Percentiles rank a stretch among this genome's conserved stretches.
Conservation (phyloP, 1,140 invertebrate species). For the Harlomillsia oculata region DNA sequence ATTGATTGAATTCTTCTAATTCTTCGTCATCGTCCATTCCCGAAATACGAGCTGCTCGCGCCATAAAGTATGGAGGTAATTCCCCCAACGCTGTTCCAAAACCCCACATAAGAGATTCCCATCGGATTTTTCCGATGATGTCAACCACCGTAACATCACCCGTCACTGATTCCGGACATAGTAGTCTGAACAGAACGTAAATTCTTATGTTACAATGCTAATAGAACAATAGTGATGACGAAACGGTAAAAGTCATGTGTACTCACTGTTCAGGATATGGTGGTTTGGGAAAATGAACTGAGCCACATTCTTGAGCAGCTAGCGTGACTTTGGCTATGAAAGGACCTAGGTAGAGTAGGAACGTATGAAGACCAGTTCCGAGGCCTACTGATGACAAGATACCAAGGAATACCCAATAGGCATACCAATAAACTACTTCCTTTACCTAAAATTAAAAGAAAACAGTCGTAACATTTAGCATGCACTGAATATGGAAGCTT, state of each 20-base stretch:
- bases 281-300: conserved; percentile 84
- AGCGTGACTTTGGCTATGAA: conserved; percentile 89
- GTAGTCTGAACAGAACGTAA: conserved; percentile 38
- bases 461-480: not conserved
- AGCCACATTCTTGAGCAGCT: conserved; percentile 93
- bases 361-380: conserved; percentile 96
- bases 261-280: conserved; percentile 75
- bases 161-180: conserved; percentile 40
- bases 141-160: conserved; percentile 54
- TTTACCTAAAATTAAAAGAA: conserved; percentile 24
- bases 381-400: conserved; percentile 93
- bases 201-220: conserved; percentile 4
- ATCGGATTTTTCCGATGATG: conserved; percentile 92
- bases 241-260: not conserved
- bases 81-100: conserved; percentile 95
- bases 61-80: conserved; percentile 95
- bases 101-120: conserved; percentile 97
- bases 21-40: conserved; percentile 52
- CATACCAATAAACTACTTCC: conserved; percentile 52
- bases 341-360: conserved; percentile 90
- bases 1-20: conserved; percentile 62
- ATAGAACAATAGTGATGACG: not conserved
- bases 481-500: not conserved
- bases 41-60: conserved; percentile 74
- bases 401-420: conserved; percentile 91